A percentile compares a stretch with the other conserved stretches of the same genome.
Evolutionary conservation across 1,140 invertebrate species (phyloP).

Genomic region (Bemisia tabaci): DNA sequence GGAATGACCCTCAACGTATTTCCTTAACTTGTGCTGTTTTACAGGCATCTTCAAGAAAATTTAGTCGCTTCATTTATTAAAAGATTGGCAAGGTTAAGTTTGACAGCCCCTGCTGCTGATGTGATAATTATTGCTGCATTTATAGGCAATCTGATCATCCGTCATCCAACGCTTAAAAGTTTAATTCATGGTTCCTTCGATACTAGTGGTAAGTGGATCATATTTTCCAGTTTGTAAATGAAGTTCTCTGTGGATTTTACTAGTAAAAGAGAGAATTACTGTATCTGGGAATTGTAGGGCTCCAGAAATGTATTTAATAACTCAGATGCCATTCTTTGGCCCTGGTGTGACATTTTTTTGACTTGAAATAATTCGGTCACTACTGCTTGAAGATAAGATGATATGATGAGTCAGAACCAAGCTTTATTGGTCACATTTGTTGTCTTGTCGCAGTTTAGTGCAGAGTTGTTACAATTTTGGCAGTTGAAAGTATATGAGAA

Average conservation of each 20-base stretch:
- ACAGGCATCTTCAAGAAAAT: slow-evolving; percentile 79
- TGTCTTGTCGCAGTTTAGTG: no score
- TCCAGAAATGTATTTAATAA: background rate
- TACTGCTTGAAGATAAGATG: no score
- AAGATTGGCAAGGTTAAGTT: slow-evolving; percentile 61
- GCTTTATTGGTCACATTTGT: no score
- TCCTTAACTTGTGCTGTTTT: background rate
- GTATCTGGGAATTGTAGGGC: background rate
- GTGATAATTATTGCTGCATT: slow-evolving; percentile 66
- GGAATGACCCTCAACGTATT: no score
- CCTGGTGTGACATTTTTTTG: no score
- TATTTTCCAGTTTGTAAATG: slow-evolving; percentile 7
- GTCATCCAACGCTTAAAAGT: slow-evolving; percentile 69
- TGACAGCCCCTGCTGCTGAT: slow-evolving; percentile 68
- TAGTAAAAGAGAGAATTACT: background rate
- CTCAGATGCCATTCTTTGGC: no score
- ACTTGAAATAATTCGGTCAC: no score
- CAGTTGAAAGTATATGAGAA: no score
- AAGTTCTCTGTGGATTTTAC: slow-evolving; percentile 2
- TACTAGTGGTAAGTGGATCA: slow-evolving; percentile 27
- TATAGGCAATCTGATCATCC: slow-evolving; percentile 70
- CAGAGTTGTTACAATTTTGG: no score
- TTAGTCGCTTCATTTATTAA: slow-evolving; percentile 90
- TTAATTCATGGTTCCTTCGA: slow-evolving; percentile 48
- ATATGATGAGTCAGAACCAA: no score